Conservation (phyloP, 1,140 invertebrate species). For the Leptopilina clavipes region DNA sequence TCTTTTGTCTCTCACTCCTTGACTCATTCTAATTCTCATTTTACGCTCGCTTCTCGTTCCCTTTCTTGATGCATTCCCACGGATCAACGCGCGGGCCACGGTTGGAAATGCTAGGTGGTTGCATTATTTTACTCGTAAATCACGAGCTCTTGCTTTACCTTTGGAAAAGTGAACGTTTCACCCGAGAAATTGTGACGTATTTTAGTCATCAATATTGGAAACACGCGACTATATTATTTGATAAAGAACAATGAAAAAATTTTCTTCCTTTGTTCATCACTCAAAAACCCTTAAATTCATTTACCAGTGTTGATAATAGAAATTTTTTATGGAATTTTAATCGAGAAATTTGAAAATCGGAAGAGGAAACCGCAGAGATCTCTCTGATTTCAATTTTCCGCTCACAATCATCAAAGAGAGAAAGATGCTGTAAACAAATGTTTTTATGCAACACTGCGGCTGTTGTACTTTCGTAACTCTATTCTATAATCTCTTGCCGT, state of each 20-base stretch:
- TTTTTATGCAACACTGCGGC: slow-evolving; percentile 2
- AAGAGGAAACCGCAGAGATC: slow-evolving; percentile 19
- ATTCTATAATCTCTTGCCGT: slow-evolving; percentile 15
- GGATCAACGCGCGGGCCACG: slow-evolving; percentile 44
- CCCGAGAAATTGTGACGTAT: slow-evolving; percentile 21
- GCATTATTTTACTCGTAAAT: slow-evolving; percentile 48
- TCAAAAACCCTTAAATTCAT: no score
- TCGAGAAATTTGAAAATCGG: slow-evolving; percentile 6
- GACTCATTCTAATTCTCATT: slow-evolving; percentile 56
- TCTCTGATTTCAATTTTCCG: neutral
- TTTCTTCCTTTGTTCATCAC: no score
- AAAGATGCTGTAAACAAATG: slow-evolving; percentile 28
- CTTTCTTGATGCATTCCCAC: slow-evolving; percentile 58
- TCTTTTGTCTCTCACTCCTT: slow-evolving; percentile 33
- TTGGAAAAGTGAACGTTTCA: slow-evolving; percentile 58
- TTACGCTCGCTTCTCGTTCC: slow-evolving; percentile 43
- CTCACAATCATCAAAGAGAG: neutral
- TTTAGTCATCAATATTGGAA: slow-evolving; percentile 8
- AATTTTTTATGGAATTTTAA: slow-evolving; percentile 20
- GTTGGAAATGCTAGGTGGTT: slow-evolving; percentile 50
- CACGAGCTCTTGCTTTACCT: slow-evolving; percentile 42
- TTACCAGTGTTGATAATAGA: no score
- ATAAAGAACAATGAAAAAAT: no score
- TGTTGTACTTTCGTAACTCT: neutral
- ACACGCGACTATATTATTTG: no score